Base-by-base conservation (phyloP, 2,113 vertebrate genomes). In the Archocentrus centrarchus region DNA sequence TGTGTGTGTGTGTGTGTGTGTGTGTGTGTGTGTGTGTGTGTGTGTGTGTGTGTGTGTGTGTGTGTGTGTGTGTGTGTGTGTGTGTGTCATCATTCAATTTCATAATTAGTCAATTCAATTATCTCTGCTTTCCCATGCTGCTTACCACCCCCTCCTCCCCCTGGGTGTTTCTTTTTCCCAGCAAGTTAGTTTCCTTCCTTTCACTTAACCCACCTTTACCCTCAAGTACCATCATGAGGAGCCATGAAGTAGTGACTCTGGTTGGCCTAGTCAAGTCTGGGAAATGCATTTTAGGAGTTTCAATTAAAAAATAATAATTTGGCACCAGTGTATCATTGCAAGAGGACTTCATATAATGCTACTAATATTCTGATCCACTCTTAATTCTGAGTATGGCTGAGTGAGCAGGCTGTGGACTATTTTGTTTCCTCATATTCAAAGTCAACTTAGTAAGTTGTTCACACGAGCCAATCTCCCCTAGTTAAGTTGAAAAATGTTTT, bases 101-200 rank as follows among this genome's bases (percentile, higher is more conserved):
- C 18, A 73, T 55, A 70, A 70, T 70, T 50, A 20, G 66, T 73
- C 44, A 73, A 32, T 73, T 73, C 44, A 73, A 32, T 73, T 73
- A 73, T 53, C 66, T 53, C 10, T 53, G 44, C 44, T 70, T 53
- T 13, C 24, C 66, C 44, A 70, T 53, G 24, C 24, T 20, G 17
- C 24, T 15, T 68, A 7, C 39, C 2, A 44, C 11, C 11, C 39
- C 41, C 44, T 2, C 44, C 11, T 2, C 47, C 39, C 7, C 14
- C 14, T 0, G 2, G 24, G 66, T 30, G 66, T 70, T 53, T 70
- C 64, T 30, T 13, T 44, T 70, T 70, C 6, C 50, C 24, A 30
- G 17, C 22, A 70, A 70, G 24, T 68, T 68, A 47, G 44, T 53
- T 18, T 50, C 30, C 41, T 47, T 30, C 22, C 22, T 50, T 68